These are phyloP conservation scores for Ciconia stormi DNA, from an alignment of 2,113 vertebrate genomes.

Conservation along the genomic window DNA sequence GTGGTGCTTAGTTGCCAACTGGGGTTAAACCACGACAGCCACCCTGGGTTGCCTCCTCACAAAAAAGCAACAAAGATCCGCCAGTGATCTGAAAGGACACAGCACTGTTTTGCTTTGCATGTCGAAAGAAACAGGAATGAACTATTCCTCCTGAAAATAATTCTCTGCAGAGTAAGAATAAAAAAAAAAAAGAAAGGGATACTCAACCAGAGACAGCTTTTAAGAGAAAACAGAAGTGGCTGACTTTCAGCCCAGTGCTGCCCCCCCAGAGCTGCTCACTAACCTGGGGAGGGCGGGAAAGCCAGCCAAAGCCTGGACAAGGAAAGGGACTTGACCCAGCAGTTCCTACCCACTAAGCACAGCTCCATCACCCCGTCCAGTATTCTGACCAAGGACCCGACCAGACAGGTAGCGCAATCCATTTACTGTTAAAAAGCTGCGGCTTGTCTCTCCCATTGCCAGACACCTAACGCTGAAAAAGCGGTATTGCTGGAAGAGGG, in stretches of 20 bases:
- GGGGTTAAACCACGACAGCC: no score
- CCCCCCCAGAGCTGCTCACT: not conserved
- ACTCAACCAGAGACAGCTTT: not conserved
- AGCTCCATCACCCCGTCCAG: not conserved
- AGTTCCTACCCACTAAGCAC: not conserved
- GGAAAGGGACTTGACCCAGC: not conserved
- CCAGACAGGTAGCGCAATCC: not conserved
- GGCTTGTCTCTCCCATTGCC: not conserved
- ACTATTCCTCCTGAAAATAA: not conserved
- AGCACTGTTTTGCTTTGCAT: not conserved
- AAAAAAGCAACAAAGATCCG: not conserved
- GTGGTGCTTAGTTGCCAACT: no score
- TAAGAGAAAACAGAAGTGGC: not conserved
- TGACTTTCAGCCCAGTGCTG: not conserved
- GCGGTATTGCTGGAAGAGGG: accelerated
- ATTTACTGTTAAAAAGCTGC: not conserved
- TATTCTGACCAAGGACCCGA: not conserved
- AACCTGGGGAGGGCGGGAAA: not conserved
- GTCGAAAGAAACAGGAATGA: not conserved
- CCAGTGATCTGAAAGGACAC: not conserved
- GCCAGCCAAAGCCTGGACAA: not conserved
- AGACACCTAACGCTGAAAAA: not conserved
- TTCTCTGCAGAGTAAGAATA: not conserved
- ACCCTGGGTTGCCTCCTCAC: not conserved
- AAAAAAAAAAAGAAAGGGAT: not conserved